Evolutionary conservation across 2,797 vertebrate genomes (phyloP).

Genomic region (Poeciliopsis paucimaculata): DNA sequence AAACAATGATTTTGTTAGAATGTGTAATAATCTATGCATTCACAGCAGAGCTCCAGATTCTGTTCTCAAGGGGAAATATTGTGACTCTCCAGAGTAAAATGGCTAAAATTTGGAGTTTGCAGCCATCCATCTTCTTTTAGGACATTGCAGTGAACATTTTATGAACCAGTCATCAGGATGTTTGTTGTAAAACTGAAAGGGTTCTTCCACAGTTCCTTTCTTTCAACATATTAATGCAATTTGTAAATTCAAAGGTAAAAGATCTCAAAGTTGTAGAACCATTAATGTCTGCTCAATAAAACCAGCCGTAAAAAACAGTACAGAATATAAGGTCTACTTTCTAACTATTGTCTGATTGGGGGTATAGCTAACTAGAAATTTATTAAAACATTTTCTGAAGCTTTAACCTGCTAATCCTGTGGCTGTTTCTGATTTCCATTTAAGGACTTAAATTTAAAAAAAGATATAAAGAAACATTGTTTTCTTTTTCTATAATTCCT

Average conservation of each 20-base stretch:
- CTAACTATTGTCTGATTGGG: background rate
- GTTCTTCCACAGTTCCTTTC: background rate
- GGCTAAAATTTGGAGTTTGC: background rate
- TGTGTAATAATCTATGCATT: background rate
- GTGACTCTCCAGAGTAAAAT: background rate
- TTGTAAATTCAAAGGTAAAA: background rate
- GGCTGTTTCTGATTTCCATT: background rate
- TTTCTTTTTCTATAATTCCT: background rate
- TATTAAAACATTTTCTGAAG: background rate
- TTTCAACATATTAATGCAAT: background rate
- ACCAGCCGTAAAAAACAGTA: background rate
- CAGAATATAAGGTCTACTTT: background rate
- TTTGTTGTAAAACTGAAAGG: background rate
- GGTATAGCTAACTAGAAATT: background rate
- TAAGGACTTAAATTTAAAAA: background rate
- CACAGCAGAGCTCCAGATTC: background rate
- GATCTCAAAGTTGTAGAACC: too few relatives aligned
- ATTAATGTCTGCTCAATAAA: background rate
- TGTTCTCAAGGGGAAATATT: background rate
- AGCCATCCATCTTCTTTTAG: background rate
- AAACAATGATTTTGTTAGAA: too few relatives aligned
- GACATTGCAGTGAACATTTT: background rate
- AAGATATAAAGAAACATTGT: background rate
- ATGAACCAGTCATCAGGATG: background rate
- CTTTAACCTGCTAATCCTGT: background rate